phyloP scores from a whole-genome alignment of 2,888 invertebrate genomes.

The Apamea monoglypha region DNA sequence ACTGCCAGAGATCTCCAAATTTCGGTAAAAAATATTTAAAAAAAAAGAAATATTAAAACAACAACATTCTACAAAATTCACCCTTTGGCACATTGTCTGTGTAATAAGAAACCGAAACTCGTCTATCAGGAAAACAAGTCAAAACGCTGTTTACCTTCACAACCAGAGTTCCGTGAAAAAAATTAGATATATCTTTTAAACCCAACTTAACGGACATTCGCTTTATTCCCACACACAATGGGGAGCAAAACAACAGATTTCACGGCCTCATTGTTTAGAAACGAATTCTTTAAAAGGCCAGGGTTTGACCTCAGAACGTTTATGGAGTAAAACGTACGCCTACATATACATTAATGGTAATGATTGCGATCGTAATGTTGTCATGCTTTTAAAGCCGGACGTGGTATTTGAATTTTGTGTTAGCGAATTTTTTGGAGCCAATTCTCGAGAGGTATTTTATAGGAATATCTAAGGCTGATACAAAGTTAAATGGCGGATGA shows the following conservation, averaged over 20 bases:
- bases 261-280: constrained; percentile 66
- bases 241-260: constrained; percentile 61
- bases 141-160: constrained; percentile 46
- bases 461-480: neutral
- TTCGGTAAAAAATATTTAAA: neutral
- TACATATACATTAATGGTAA: constrained; percentile 58
- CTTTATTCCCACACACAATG: constrained; percentile 57
- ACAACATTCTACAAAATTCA: neutral
- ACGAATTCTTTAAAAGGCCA: constrained; percentile 72
- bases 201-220: constrained; percentile 58
- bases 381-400: constrained; percentile 50
- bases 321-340: constrained; percentile 57
- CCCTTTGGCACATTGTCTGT: constrained; percentile 7
- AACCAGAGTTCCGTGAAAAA: constrained; percentile 45
- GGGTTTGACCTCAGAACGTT: constrained; percentile 68
- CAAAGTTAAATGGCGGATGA: neutral
- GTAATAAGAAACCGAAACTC: constrained; percentile 34
- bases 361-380: constrained; percentile 62
- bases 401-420: constrained; percentile 54
- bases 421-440: constrained; percentile 25
- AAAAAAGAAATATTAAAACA: neutral
- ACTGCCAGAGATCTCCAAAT: neutral
- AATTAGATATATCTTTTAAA: constrained; percentile 58
- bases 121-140: constrained; percentile 37
- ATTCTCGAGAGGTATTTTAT: constrained; percentile 17